A percentile compares a stretch with the other conserved stretches of the same genome.
phyloP scores from a whole-genome alignment of 2,888 invertebrate species.

The Digitonthophagus gazella region DNA sequence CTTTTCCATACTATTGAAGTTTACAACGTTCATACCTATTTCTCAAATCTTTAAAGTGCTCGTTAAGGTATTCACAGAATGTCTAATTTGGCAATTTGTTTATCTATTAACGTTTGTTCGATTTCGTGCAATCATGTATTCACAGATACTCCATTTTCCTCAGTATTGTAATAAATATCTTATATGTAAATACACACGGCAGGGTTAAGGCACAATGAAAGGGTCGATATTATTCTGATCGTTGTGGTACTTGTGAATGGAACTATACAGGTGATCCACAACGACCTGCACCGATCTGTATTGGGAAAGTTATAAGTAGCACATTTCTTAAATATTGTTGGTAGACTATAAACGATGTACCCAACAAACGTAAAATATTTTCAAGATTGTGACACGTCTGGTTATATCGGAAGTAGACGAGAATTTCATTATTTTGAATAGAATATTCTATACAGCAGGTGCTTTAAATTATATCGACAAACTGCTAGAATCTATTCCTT shows the following conservation, averaged over 20 bases:
- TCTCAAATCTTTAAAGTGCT: neutral
- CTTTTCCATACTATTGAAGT: neutral
- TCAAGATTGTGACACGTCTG: too few species aligned
- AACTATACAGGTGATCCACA: neutral
- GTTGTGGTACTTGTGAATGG: neutral
- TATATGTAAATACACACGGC: neutral
- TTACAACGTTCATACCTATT: neutral
- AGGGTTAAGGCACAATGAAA: neutral
- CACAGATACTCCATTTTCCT: neutral
- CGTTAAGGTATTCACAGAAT: neutral
- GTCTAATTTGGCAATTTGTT: neutral
- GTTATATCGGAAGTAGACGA: too few species aligned
- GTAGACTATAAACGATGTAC: too few species aligned
- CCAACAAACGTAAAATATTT: too few species aligned
- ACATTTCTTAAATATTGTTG: too few species aligned
- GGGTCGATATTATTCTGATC: neutral
- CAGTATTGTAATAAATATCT: neutral
- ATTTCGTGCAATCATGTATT: neutral
- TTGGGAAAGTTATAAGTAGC: too few species aligned
- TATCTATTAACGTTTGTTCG: neutral
- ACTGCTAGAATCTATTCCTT: too few species aligned
- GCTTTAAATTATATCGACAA: too few species aligned
- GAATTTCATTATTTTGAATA: too few species aligned
- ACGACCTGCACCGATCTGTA: too few species aligned
- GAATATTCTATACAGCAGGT: too few species aligned